A percentile compares a stretch with the other conserved stretches of the same genome.
These are phyloP conservation scores for Capreolus pygargus DNA, from an alignment of 2,113 vertebrate genomes.

Conservation along the genomic window DNA sequence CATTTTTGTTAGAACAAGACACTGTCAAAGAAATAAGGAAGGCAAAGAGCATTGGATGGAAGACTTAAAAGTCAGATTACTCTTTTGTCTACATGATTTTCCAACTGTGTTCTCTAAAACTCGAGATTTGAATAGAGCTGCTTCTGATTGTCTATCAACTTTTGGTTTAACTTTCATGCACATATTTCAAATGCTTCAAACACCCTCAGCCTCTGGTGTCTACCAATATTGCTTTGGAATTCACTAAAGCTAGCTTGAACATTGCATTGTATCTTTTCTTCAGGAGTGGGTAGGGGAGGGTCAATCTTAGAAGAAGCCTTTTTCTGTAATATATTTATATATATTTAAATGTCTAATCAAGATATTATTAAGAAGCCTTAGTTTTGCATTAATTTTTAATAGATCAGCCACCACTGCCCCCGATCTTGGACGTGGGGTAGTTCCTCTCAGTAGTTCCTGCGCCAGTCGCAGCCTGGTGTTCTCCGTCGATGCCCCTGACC, in stretches of 20 bases:
- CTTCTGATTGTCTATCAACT: not conserved
- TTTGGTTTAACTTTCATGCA: not conserved
- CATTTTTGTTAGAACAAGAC: not conserved
- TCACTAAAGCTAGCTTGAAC: not conserved
- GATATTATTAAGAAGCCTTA: not conserved
- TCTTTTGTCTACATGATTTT: not conserved
- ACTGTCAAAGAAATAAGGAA: not conserved
- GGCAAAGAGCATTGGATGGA: not conserved
- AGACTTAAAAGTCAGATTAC: not conserved
- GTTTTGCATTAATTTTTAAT: not conserved
- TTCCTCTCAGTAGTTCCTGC: no score
- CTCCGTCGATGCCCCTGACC: accelerated
- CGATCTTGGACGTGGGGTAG: no score
- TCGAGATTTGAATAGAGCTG: not conserved
- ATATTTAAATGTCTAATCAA: not conserved
- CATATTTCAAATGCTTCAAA: not conserved
- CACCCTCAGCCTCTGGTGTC: not conserved
- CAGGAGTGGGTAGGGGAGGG: not conserved
- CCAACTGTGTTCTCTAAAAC: not conserved
- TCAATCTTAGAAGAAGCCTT: not conserved
- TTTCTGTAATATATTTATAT: not conserved
- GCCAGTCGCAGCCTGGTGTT: no score
- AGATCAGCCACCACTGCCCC: not conserved
- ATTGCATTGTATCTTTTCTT: not conserved
- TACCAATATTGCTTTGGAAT: not conserved